Evolutionary conservation across 2,797 vertebrate species (phyloP), one percentile per base, ranked within the genome.

Genomic region (Megalops cyprinoides): DNA sequence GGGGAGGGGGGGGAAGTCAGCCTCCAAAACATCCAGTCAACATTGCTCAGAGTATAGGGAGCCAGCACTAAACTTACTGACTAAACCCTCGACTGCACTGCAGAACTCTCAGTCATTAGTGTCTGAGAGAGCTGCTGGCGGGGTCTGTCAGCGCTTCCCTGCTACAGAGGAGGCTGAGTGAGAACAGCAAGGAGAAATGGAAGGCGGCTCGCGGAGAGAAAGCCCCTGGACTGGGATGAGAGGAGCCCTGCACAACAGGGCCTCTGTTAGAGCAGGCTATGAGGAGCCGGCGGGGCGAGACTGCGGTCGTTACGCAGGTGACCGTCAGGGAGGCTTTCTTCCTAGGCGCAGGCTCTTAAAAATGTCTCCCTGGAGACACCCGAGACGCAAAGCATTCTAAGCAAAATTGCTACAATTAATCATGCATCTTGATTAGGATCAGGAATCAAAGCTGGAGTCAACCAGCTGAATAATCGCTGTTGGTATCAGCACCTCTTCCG

Each of bases 301-400:
- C 28, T 20, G 28, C 75, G n/a, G 44, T 23, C 42, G 4, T 23
- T 20, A 25, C 44, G 77, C 20, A 77, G 81, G 51, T 37, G 15
- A 74, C 79, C 46, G 78, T 85, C 77, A 67, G 28, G 75, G 14
- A n/a, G 58, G 58, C 58, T 62, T 62, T 28, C 58, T 62, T 28
- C 58, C 3, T 9, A 62, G n/a, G n/a, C n/a, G n/a, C n/a, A n/a
- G n/a, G n/a, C n/a, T n/a, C n/a, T n/a, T n/a, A n/a, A n/a, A n/a
- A n/a, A n/a, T n/a, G n/a, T 62, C 25, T 62, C 25, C 18, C 58
- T 31, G 6, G 3, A 62, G 58, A 62, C 51, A 18, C 9, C 12
- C 1, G 9, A 34, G 15, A 20, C n/a, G 3, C 65, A 69, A 42
- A 23, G 42, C 65, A 69, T 42, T 42, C 34, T 69, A 65, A 12